Evolutionary conservation across 2,113 vertebrate genomes (phyloP).

Genomic region (Oxygymnocypris stewartii): DNA sequence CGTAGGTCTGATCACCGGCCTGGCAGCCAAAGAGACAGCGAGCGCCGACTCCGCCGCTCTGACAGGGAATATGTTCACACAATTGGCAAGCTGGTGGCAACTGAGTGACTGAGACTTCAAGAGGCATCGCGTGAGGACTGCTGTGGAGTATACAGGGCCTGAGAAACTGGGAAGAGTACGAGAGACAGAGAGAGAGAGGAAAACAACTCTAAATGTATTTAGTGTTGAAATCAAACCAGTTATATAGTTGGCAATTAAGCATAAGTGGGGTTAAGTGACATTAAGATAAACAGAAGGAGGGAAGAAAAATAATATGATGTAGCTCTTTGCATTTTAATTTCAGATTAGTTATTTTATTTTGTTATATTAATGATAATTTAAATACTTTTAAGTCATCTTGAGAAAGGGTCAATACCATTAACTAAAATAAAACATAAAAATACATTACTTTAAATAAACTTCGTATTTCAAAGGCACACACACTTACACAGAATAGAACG

Average conservation of each 20-base stretch:
- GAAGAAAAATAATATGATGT: too few relatives aligned
- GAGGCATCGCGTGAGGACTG: constrained; percentile 24
- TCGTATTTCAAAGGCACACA: too few relatives aligned
- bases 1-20: constrained; percentile 52
- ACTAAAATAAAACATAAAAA: too few relatives aligned
- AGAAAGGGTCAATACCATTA: too few relatives aligned
- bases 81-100: constrained; percentile 88
- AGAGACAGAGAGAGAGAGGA: not conserved
- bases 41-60: constrained; percentile 86
- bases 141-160: not conserved
- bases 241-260: not conserved
- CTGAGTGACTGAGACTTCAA: constrained; percentile 76
- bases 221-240: not conserved
- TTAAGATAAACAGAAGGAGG: not conserved
- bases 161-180: not conserved
- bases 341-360: not conserved
- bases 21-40: constrained; percentile 79
- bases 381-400: not conserved
- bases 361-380: not conserved
- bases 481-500: not conserved
- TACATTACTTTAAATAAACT: too few relatives aligned
- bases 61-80: constrained; percentile 96
- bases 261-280: not conserved
- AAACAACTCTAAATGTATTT: not conserved
- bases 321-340: not conserved